Conservation (phyloP, 2,113 vertebrate species). For the Actenoides hombroni region DNA sequence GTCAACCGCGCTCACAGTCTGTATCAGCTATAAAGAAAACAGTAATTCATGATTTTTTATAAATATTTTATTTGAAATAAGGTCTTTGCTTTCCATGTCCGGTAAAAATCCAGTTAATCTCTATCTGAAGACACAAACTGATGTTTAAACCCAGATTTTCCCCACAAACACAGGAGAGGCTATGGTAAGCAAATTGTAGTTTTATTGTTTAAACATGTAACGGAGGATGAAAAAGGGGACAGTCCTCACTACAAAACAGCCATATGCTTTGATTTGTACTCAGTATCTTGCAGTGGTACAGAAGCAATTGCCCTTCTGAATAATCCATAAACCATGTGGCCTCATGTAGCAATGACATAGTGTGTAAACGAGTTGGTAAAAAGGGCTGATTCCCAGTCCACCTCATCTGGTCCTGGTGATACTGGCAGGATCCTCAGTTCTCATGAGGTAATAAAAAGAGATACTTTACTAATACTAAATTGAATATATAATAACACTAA, state of each 20-base stretch:
- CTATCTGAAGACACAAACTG: not conserved
- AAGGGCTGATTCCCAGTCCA: not conserved
- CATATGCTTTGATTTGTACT: not conserved
- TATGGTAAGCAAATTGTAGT: not conserved
- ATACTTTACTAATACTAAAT: not conserved
- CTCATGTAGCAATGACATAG: not conserved
- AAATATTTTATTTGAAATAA: not conserved
- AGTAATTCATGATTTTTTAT: not conserved
- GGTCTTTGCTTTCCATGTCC: not conserved
- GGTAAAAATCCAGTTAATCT: not conserved
- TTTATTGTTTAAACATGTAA: not conserved
- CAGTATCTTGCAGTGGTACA: not conserved
- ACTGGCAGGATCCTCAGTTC: not conserved
- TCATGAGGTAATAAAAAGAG: constrained; percentile 1
- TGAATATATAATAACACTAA: not conserved
- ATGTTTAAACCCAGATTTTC: not conserved
- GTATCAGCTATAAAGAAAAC: constrained; percentile 77
- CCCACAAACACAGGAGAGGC: not conserved
- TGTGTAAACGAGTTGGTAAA: constrained; percentile 5
- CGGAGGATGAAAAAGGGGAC: not conserved
- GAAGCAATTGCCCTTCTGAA: constrained; percentile 4
- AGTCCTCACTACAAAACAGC: not conserved
- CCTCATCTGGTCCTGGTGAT: not conserved
- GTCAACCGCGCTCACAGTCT: constrained; percentile 81
- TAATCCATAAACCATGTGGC: not conserved